Evolutionary conservation across 2,797 vertebrate species (phyloP).

Genomic region (Crocodylus rhombifer): DNA sequence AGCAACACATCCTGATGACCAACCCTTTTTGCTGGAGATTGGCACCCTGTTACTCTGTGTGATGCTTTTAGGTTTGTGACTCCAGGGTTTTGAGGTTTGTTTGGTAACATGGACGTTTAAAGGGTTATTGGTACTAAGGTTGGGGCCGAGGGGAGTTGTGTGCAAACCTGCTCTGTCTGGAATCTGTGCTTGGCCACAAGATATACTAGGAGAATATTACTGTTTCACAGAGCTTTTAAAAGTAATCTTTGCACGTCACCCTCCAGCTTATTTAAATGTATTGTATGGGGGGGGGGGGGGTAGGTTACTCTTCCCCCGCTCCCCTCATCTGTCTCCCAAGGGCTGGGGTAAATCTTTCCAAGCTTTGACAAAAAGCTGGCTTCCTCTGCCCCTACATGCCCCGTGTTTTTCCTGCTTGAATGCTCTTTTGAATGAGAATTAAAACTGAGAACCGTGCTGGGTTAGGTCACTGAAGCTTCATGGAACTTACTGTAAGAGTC

Average conservation of each 20-base stretch:
- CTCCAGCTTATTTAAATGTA: neutral
- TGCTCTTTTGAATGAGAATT: neutral
- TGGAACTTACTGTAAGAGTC: neutral
- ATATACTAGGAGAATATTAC: neutral
- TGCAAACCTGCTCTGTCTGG: neutral
- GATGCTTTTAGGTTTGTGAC: neutral
- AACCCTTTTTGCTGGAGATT: neutral
- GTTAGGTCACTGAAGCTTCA: neutral
- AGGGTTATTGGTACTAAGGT: neutral
- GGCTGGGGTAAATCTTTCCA: neutral
- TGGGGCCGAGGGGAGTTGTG: neutral
- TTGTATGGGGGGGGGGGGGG: neutral
- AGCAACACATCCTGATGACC: neutral
- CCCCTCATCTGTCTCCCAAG: neutral
- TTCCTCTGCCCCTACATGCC: neutral
- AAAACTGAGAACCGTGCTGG: neutral
- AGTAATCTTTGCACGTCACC: neutral
- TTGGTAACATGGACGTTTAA: fast-evolving
- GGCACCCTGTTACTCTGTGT: fast-evolving
- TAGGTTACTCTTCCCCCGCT: neutral
- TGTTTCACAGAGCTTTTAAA: neutral
- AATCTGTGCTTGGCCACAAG: neutral
- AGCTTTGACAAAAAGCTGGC: fast-evolving
- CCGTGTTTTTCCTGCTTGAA: neutral
- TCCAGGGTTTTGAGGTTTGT: neutral